phyloP scores from a whole-genome alignment of 2,888 invertebrate species.

The Sesamia inferens region DNA sequence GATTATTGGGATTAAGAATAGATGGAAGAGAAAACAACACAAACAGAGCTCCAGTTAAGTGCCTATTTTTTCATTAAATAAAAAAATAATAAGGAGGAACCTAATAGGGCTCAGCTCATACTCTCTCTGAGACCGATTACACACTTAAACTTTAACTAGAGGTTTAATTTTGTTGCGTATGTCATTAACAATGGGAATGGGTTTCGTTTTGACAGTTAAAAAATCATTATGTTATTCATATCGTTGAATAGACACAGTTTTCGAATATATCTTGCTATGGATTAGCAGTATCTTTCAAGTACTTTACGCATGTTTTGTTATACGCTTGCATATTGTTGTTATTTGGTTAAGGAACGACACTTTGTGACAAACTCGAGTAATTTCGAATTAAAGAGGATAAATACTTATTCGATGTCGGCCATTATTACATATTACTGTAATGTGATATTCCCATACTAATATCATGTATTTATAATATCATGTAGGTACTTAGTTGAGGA shows the following conservation, averaged over 20 bases:
- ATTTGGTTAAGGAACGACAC: not conserved
- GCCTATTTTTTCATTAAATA: slow-evolving; percentile 1
- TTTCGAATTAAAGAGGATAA: not conserved
- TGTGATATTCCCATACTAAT: not conserved
- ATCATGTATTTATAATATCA: too few species aligned
- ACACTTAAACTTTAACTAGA: not conserved
- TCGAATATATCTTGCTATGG: not conserved
- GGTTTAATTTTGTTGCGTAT: not conserved
- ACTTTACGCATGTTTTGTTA: not conserved
- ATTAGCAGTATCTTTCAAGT: not conserved
- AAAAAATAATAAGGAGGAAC: not conserved
- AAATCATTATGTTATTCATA: not conserved
- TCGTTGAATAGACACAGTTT: not conserved
- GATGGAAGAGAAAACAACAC: not conserved
- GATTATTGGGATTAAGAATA: not conserved
- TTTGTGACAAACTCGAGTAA: not conserved
- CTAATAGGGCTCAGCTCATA: too few species aligned
- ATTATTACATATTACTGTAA: too few species aligned
- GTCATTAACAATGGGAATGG: not conserved
- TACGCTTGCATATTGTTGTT: not conserved
- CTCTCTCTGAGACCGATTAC: not conserved
- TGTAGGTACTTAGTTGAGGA: not conserved
- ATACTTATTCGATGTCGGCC: not conserved
- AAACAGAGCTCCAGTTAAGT: not conserved
- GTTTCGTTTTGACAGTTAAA: not conserved